These are phyloP conservation scores for Arge pagana DNA, from an alignment of 2,888 invertebrate genomes.

Conservation along the genomic window DNA sequence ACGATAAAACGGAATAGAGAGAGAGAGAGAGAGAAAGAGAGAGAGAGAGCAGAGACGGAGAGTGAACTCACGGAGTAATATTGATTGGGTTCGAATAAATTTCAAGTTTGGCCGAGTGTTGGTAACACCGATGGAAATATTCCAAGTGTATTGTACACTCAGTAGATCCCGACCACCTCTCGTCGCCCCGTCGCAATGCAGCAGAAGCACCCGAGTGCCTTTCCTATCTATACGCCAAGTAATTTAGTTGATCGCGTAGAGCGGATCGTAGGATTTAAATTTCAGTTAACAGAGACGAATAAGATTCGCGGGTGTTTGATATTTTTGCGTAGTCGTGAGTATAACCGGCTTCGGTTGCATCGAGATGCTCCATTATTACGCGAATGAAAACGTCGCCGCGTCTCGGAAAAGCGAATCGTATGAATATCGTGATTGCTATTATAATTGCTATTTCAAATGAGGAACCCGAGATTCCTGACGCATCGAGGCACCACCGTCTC, in stretches of 20 bases:
- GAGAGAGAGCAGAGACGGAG: not conserved
- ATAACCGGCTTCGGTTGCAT: slow-evolving; percentile 13
- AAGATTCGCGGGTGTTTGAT: too few relatives aligned
- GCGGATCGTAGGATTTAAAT: too few relatives aligned
- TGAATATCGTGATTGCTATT: slow-evolving; percentile 51
- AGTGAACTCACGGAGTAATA: not conserved
- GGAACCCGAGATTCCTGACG: not conserved
- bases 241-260: too few relatives aligned
- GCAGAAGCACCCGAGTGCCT: too few relatives aligned
- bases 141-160: slow-evolving; percentile 25
- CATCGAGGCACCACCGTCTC: not conserved
- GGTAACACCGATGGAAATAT: not conserved
- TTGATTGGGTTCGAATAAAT: not conserved
- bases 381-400: too few relatives aligned
- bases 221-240: too few relatives aligned
- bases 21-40: too few relatives aligned
- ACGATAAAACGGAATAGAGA: slow-evolving; percentile 2
- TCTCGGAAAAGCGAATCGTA: too few relatives aligned
- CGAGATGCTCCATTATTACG: not conserved
- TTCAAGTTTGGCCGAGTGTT: slow-evolving; percentile 4
- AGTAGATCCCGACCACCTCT: too few relatives aligned
- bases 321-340: too few relatives aligned
- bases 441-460: slow-evolving; percentile 45
- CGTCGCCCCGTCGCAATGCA: too few relatives aligned
- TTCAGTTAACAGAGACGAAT: not conserved